Percentiles rank a stretch among this genome's conserved stretches.
Conservation (phyloP, 2,888 invertebrate species). For the Trachelus tabidus region DNA sequence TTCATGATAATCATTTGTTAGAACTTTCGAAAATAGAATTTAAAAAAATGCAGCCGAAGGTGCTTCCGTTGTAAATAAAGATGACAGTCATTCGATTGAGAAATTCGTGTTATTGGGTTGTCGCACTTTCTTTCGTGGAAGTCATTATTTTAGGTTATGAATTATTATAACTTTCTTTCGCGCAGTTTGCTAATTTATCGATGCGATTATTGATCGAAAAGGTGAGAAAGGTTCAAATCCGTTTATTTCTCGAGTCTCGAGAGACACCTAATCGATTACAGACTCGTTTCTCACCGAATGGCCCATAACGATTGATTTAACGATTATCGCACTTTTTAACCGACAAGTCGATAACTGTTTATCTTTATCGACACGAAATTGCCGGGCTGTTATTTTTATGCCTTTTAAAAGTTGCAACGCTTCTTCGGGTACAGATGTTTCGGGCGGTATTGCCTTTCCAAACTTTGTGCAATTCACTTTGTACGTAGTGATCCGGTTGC, state of each 20-base stretch:
- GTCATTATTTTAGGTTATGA: too few relatives aligned
- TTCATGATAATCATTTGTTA: not conserved
- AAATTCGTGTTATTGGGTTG: too few relatives aligned
- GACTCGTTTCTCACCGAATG: not conserved
- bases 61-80: too few relatives aligned
- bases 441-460: not conserved
- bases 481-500: not conserved
- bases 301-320: not conserved
- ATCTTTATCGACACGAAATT: not conserved
- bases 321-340: not conserved
- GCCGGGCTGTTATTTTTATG: not conserved
- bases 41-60: not conserved
- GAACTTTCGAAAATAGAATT: not conserved
- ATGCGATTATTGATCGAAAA: too few relatives aligned
- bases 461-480: not conserved
- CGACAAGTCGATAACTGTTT: not conserved
- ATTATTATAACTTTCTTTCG: too few relatives aligned
- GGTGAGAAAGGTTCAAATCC: not conserved
- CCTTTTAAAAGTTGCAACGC: not conserved
- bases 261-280: not conserved
- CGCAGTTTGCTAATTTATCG: not conserved
- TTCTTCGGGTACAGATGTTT: not conserved
- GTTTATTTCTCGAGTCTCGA: not conserved
- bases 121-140: too few relatives aligned
- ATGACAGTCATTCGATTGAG: too few relatives aligned